Evolutionary conservation across 2,113 vertebrate species (phyloP), one percentile per base, ranked within the genome.

Genomic region (Ancistrus triradiatus): DNA sequence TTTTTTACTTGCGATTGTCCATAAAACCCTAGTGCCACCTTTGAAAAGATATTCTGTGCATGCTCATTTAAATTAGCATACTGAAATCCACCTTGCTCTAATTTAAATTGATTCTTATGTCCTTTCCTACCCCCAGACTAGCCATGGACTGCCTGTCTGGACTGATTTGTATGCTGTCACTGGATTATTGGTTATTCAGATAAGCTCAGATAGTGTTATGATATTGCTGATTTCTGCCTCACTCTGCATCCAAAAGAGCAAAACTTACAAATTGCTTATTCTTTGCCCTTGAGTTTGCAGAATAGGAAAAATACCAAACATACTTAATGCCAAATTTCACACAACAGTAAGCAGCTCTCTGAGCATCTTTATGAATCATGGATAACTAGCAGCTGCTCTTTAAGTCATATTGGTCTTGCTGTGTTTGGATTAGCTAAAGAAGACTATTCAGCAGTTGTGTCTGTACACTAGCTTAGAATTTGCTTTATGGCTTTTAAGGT

Each of bases 241-340:
- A 55, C 21, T 43, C 48, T 67, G 21, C 44, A 69, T 72, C 66
- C 65, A 48, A 74, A 72, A 61, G 53, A 67, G 66, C 61, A 58
- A 66, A 78, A 77, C n/a, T 78, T 73, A 76, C 71, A 74, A 73
- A 68, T 73, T 67, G 59, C 74, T 77, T 67, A 79, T 74, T 79
- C 58, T 61, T 71, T 81, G 77, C 80, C 78, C 71, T 74, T 80
- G 78, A 78, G 78, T 83, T 76, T 73, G 69, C 22, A 19, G 75
- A 71, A 77, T 51, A 18, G 18, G 72, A 68, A 73, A 69, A 77
- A 76, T 75, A 76, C 78, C 77, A 78, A 85, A 81, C 51, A 79
- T 75, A 63, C 66, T 71, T 78, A 80, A 85, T 79, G 79, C 81
- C 74, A 80, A 74, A 81, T 85, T 85, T 84, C 74, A 84, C 81